Evolutionary conservation across 2,888 invertebrate species (phyloP), one percentile per base, ranked within the genome.

Genomic region (Polyommatus icarus): DNA sequence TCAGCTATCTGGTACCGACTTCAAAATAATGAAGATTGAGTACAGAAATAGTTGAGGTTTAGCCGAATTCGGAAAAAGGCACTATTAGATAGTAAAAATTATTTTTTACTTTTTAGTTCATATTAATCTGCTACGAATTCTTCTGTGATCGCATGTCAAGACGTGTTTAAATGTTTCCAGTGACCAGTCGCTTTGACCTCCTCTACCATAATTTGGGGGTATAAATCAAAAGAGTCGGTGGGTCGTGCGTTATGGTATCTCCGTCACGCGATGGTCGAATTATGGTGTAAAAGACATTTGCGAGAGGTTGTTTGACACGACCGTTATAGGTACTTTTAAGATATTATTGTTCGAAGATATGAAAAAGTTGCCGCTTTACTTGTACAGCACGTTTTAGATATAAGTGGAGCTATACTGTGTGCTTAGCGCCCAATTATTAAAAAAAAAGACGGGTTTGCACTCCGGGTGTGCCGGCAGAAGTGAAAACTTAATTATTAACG

Each of bases 221-320:
- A 72, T 76, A 76, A 75, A 78, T 61, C 75, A 78, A 71, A 75
- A 15, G 67, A 71, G 24, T 8, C 2, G 76, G 79, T 40, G 80
- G 79, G 79, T 76, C 40, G 79, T 78, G 76, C 46, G 71, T 75
- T 18, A 78, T 77, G 73, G 82, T 88, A 90, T 88, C 84, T 84
- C 87, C 87, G 87, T 85, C 92, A 92, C 90, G 92, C 92, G 83
- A 92, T 88, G 83, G 80, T 86, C 88, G 90, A 91, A 92, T 92
- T 92, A 92, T 88, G 89, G 88, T 84, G 83, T 85, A 84, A 85
- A 83, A 86, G 87, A 87, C 85, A 84, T 87, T 82, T 77, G 82
- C 81, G 83, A 87, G 86, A 85, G 84, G 84, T 81, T 81, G 76
- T 54, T 80, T 78, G 78, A 73, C 67, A 18, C 46, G 46, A 76